These are phyloP conservation scores for Sclerodermus sp. DNA, from an alignment of 2,888 invertebrate species.

Conservation along the genomic window DNA sequence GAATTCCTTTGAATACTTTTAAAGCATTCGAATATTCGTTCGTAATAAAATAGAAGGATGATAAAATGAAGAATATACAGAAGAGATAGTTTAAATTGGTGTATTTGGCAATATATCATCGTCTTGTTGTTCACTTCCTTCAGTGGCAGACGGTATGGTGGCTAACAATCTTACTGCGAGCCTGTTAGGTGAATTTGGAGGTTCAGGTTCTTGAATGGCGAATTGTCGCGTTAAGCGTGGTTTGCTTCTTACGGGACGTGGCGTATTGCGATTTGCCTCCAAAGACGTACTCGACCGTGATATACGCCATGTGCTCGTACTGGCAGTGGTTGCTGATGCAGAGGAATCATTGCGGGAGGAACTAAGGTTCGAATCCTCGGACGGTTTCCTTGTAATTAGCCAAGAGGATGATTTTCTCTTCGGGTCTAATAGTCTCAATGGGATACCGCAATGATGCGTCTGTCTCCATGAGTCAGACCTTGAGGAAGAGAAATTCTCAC, in stretches of 20 bases:
- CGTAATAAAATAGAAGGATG: no score
- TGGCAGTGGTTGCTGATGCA: conserved; percentile 84
- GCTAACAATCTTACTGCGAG: conserved; percentile 67
- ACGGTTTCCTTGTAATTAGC: conserved; percentile 88
- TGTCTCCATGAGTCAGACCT: conserved; percentile 84
- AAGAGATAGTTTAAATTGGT: no score
- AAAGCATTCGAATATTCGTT: no score
- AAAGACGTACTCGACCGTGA: conserved; percentile 80
- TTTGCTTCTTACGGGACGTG: conserved; percentile 59
- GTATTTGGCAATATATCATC: no score
- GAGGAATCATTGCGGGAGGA: conserved; percentile 90
- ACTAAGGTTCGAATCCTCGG: conserved; percentile 88
- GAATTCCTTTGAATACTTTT: no score
- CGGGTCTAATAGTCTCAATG: conserved; percentile 72
- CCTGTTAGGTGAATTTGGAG: conserved; percentile 63
- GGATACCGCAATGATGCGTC: conserved; percentile 74
- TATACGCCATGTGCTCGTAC: conserved; percentile 87
- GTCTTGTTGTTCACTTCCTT: conserved; percentile 70
- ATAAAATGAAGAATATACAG: no score
- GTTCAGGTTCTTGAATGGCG: conserved; percentile 78
- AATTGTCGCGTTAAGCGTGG: conserved; percentile 80
- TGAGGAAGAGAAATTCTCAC: conserved; percentile 81
- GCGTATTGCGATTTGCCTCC: conserved; percentile 55
- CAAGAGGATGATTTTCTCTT: conserved; percentile 83
- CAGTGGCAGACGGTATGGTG: conserved; percentile 75